phyloP scores from a whole-genome alignment of 2,888 invertebrate species.

The Leucophenga maculata region DNA sequence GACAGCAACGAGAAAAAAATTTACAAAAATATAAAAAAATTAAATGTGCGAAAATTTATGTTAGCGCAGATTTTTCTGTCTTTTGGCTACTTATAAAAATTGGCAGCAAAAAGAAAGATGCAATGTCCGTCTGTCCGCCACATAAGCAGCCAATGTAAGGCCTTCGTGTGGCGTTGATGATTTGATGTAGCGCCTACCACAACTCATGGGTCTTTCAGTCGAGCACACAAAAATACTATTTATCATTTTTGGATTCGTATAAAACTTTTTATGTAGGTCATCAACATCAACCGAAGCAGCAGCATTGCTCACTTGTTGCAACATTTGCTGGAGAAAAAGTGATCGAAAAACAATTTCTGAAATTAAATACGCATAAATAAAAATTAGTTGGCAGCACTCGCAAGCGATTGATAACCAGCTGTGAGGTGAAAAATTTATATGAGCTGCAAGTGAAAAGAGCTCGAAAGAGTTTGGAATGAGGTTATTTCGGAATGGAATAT shows the following conservation, averaged over 20 bases:
- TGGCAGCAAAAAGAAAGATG: not conserved
- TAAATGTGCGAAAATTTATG: slow-evolving; percentile 68
- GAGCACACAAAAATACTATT: not conserved
- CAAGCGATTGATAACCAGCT: too few relatives aligned
- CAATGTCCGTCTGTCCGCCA: too few relatives aligned
- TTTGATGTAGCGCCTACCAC: slow-evolving; percentile 14
- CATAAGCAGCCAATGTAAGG: not conserved
- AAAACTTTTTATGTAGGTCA: not conserved
- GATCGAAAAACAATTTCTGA: not conserved
- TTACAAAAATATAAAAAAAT: slow-evolving; percentile 46
- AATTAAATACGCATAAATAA: slow-evolving; percentile 2
- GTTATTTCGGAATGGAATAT: too few relatives aligned
- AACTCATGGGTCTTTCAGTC: not conserved
- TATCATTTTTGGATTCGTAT: not conserved
- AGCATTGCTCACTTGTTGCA: not conserved
- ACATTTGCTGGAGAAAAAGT: too few relatives aligned
- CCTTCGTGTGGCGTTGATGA: slow-evolving; percentile 1
- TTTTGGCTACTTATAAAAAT: slow-evolving; percentile 55
- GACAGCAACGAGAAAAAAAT: slow-evolving; percentile 41
- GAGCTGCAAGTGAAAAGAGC: too few relatives aligned
- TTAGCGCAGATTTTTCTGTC: slow-evolving; percentile 55
- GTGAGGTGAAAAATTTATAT: too few relatives aligned
- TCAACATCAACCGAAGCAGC: not conserved
- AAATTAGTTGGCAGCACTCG: not conserved
- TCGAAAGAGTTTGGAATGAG: too few relatives aligned